These are phyloP conservation scores for Ciconia stormi DNA, from an alignment of 2,113 vertebrate species.

Conservation along the genomic window DNA sequence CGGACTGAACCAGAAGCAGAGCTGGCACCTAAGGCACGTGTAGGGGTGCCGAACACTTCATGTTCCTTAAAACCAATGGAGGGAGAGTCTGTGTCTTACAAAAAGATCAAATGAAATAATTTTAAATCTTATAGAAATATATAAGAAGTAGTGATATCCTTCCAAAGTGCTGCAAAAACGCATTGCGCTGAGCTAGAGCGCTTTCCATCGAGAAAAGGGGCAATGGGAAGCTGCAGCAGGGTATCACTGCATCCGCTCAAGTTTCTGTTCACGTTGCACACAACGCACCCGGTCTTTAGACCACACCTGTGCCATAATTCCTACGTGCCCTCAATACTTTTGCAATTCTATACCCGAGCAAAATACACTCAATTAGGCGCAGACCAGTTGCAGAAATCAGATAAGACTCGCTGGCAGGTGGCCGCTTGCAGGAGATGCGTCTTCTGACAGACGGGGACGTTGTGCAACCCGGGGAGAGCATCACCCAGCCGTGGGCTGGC, in stretches of 20 bases:
- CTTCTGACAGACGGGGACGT: not conserved
- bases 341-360: not conserved
- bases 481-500: not conserved
- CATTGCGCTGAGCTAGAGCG: accelerated
- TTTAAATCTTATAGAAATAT: not conserved
- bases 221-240: not conserved
- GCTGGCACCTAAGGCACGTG: accelerated
- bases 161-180: not conserved
- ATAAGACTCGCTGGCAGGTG: not conserved
- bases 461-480: not conserved
- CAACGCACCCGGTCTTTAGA: accelerated
- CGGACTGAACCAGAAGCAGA: not conserved
- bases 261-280: not conserved
- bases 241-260: not conserved
- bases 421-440: not conserved
- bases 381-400: not conserved
- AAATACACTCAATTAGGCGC: not conserved
- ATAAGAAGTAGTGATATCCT: not conserved
- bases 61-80: accelerated
- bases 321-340: not conserved
- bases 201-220: not conserved
- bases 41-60: not conserved
- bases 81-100: not conserved
- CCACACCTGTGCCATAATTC: not conserved
- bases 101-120: not conserved